phyloP scores from a whole-genome alignment of 2,113 vertebrate species.

The Cyprinodon tularosa region DNA sequence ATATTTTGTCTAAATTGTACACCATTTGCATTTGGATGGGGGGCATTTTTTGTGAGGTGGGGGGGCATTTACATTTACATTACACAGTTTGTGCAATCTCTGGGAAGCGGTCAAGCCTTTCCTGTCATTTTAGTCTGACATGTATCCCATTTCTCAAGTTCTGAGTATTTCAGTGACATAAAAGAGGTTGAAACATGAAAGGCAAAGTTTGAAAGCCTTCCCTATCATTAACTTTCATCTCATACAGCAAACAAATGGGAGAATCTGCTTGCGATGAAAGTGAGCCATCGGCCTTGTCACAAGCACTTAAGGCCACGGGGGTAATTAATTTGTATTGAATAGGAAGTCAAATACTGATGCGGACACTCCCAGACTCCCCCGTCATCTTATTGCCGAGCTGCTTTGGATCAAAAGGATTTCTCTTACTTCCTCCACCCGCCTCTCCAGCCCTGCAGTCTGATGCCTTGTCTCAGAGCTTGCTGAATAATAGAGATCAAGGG shows the following conservation, averaged over 20 bases:
- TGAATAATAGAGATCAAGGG: constrained; percentile 70
- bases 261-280: constrained; percentile 67
- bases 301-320: constrained; percentile 55
- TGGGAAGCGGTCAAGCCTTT: constrained; percentile 34
- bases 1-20: neutral
- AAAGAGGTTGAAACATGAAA: constrained; percentile 63
- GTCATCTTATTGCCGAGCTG: constrained; percentile 40
- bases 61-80: constrained; percentile 11
- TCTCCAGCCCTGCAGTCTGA: constrained; percentile 47
- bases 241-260: constrained; percentile 55
- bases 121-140: constrained; percentile 39
- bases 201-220: constrained; percentile 52
- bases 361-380: constrained; percentile 38
- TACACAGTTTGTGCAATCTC: constrained; percentile 34
- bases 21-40: constrained; percentile 1
- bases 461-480: constrained; percentile 51
- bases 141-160: constrained; percentile 43
- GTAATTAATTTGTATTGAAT: constrained; percentile 66
- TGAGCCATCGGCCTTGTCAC: constrained; percentile 50
- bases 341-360: constrained; percentile 41
- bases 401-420: constrained; percentile 66
- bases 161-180: constrained; percentile 42
- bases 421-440: constrained; percentile 34
- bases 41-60: neutral
- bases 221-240: constrained; percentile 58